Evolutionary conservation across 2,888 invertebrate genomes (phyloP).

Genomic region (Quadriops clusia): DNA sequence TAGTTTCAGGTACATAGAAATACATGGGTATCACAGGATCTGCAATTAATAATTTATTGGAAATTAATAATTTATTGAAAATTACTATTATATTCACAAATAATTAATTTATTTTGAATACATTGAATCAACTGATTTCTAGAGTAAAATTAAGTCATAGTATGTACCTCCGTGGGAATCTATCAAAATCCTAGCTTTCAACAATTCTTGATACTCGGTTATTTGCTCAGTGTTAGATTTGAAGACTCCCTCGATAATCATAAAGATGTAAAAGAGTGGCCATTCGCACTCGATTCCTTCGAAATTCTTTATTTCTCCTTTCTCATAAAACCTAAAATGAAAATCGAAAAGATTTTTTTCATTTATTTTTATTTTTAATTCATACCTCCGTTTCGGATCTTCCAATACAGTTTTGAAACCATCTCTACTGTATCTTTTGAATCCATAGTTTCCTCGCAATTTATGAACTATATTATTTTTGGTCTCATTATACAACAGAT

Average conservation of each 20-base stretch:
- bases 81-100: slow-evolving; percentile 3
- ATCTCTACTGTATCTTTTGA: slow-evolving; percentile 88
- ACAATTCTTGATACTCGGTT: slow-evolving; percentile 78
- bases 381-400: slow-evolving; percentile 52
- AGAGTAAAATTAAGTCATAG: neutral
- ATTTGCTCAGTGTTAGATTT: slow-evolving; percentile 79
- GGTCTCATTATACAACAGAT: slow-evolving; percentile 72
- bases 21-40: slow-evolving; percentile 93
- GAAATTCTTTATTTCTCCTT: slow-evolving; percentile 89
- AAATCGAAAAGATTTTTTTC: slow-evolving; percentile 6
- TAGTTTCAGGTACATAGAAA: slow-evolving; percentile 69
- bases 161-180: slow-evolving; percentile 65
- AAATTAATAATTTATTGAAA: slow-evolving; percentile 6
- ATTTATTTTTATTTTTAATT: slow-evolving; percentile 3
- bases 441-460: slow-evolving; percentile 81
- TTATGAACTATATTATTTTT: slow-evolving; percentile 72
- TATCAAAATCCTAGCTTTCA: slow-evolving; percentile 69
- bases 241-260: slow-evolving; percentile 94
- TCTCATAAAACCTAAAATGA: slow-evolving; percentile 61
- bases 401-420: slow-evolving; percentile 86
- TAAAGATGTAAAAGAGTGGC: slow-evolving; percentile 91
- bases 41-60: slow-evolving; percentile 14
- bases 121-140: neutral
- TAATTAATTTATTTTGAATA: slow-evolving; percentile 6
- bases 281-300: slow-evolving; percentile 96